Conservation (phyloP, 2,888 invertebrate genomes). For the Phytoseiulus persimilis region DNA sequence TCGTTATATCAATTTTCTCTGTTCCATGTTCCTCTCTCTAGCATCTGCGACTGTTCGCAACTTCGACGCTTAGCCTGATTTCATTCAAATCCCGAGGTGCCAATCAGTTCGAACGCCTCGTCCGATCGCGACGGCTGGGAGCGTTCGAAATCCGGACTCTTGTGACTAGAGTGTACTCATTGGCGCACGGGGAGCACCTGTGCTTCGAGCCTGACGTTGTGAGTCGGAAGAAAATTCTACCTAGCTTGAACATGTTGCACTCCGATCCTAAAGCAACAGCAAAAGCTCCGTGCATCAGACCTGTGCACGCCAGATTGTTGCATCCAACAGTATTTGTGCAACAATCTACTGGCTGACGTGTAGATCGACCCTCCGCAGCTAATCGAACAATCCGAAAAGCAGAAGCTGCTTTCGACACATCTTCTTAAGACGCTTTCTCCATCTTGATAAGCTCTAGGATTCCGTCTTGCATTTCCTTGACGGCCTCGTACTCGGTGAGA, state of each 20-base stretch:
- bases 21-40: not conserved
- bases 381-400: not conserved
- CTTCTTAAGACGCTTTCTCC: slow-evolving; percentile 60
- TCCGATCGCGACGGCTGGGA: not conserved
- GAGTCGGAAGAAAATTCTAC: not conserved
- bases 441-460: slow-evolving; percentile 90
- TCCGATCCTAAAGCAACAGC: not conserved
- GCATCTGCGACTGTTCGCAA: not conserved
- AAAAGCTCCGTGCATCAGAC: not conserved
- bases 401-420: not conserved
- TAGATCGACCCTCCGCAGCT: not conserved
- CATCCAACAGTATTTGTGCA: not conserved
- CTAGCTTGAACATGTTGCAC: not conserved
- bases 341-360: not conserved
- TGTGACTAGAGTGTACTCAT: not conserved
- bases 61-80: not conserved
- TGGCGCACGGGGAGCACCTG: not conserved
- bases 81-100: not conserved
- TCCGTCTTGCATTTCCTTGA: slow-evolving; percentile 94
- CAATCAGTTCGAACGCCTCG: not conserved
- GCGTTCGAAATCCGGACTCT: not conserved
- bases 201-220: not conserved
- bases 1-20: not conserved
- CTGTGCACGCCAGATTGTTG: not conserved
- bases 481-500: slow-evolving; percentile 88